Evolutionary conservation across 2,113 vertebrate species (phyloP).

Genomic region (Rhinoderma darwinii): DNA sequence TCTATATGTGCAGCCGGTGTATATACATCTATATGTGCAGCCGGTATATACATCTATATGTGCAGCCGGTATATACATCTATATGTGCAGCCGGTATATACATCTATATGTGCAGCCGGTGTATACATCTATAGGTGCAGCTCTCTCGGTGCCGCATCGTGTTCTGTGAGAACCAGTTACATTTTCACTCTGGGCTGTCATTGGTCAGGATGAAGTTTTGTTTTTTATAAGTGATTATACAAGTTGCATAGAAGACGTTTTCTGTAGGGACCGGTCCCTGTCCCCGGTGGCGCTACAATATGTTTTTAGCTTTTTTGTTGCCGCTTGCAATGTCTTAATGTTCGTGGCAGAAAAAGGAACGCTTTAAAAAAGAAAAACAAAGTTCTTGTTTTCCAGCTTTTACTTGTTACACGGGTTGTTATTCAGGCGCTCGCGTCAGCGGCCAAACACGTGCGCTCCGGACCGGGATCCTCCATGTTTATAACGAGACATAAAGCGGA

Average conservation of each 20-base stretch:
- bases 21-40: not conserved
- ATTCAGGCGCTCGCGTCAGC: not conserved
- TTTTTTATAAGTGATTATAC: not conserved
- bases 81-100: not conserved
- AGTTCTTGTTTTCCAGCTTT: not conserved
- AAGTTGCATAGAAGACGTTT: not conserved
- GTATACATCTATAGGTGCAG: not conserved
- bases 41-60: not conserved
- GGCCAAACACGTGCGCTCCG: not conserved
- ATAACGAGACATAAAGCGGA: too few relatives aligned
- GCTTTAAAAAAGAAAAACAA: not conserved
- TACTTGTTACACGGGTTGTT: not conserved
- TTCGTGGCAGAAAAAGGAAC: not conserved
- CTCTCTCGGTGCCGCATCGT: too few relatives aligned
- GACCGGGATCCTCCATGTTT: too few relatives aligned
- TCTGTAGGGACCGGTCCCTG: not conserved
- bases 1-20: not conserved
- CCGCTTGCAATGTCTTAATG: slow-evolving; percentile 4
- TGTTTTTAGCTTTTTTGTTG: not conserved
- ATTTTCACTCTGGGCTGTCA: not conserved
- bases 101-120: not conserved
- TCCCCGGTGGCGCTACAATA: not conserved
- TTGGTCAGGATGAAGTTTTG: not conserved
- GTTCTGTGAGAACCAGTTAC: not conserved
- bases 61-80: not conserved